These are phyloP conservation scores for Drosophila bunnanda DNA, from an alignment of 2,888 invertebrate species.

Conservation along the genomic window DNA sequence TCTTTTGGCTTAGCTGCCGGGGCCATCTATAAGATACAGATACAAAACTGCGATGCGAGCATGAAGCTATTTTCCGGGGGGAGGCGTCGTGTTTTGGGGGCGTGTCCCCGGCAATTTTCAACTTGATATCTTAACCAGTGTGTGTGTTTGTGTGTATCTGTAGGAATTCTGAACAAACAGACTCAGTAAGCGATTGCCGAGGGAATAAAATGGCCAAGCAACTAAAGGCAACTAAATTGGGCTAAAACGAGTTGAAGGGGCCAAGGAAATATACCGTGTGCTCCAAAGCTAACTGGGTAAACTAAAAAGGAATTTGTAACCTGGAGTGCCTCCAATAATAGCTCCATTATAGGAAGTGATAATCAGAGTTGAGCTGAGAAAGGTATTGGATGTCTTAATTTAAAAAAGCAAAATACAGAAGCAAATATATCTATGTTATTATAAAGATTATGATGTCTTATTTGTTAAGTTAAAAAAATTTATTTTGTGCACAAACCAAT, in stretches of 20 bases:
- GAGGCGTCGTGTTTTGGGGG: slow-evolving; percentile 51
- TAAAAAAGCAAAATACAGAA: too few relatives aligned
- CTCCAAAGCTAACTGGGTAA: slow-evolving; percentile 10
- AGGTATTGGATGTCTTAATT: not conserved
- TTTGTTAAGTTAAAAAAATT: too few relatives aligned
- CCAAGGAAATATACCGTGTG: slow-evolving; percentile 15
- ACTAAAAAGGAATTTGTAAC: slow-evolving; percentile 30
- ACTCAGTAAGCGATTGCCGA: slow-evolving; percentile 39
- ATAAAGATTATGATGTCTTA: too few relatives aligned
- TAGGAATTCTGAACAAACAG: slow-evolving; percentile 37
- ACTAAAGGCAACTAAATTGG: slow-evolving; percentile 7
- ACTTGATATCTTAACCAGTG: slow-evolving; percentile 50
- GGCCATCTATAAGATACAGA: slow-evolving; percentile 29
- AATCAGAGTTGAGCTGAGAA: not conserved
- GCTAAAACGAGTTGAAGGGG: not conserved
- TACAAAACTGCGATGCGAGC: slow-evolving; percentile 27
- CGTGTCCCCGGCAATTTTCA: slow-evolving; percentile 48
- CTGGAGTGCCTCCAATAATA: slow-evolving; percentile 14
- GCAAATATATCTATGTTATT: too few relatives aligned
- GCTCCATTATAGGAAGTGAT: not conserved
- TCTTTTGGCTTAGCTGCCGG: slow-evolving; percentile 41
- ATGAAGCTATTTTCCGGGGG: slow-evolving; percentile 39
- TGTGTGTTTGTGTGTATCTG: slow-evolving; percentile 10
- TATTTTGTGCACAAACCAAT: too few relatives aligned
- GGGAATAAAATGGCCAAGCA: slow-evolving; percentile 31